phyloP scores from a whole-genome alignment of 2,797 vertebrate genomes.

The Dicrostonyx torquatus region DNA sequence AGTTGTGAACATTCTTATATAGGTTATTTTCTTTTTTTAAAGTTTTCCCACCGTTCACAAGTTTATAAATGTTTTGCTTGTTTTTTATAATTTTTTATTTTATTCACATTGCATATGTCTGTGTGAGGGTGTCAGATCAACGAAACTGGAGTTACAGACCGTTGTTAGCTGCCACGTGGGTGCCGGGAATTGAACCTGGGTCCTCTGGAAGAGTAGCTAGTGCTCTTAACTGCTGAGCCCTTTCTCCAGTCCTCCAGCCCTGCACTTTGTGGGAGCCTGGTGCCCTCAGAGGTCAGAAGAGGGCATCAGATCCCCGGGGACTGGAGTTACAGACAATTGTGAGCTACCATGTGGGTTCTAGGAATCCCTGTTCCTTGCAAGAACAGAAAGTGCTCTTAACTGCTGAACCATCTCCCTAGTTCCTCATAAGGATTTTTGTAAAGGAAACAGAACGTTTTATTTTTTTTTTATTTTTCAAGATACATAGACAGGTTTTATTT shows the following conservation, averaged over 20 bases:
- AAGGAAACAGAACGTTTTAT: background rate
- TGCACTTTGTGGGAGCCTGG: background rate
- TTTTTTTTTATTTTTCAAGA: background rate
- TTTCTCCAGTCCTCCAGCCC: too few relatives aligned
- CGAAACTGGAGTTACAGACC: too few relatives aligned
- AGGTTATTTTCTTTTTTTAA: background rate
- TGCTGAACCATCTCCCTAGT: background rate
- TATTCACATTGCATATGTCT: background rate
- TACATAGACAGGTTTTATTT: conserved; percentile 84
- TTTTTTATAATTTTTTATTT: too few relatives aligned
- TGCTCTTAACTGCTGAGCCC: too few relatives aligned
- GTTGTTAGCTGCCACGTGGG: too few relatives aligned
- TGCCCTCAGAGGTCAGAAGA: background rate
- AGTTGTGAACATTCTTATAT: background rate
- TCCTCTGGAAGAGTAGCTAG: too few relatives aligned
- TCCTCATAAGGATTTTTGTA: background rate
- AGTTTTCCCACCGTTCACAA: background rate
- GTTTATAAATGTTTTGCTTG: background rate
- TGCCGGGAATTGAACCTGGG: too few relatives aligned
- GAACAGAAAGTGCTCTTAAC: background rate
- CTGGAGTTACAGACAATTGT: background rate
- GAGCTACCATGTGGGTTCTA: background rate
- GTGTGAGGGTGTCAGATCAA: background rate
- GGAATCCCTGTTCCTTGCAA: background rate
- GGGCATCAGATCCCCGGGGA: too few relatives aligned